phyloP scores from a whole-genome alignment of 2,888 invertebrate genomes.

The Cryptosula pallasiana region DNA sequence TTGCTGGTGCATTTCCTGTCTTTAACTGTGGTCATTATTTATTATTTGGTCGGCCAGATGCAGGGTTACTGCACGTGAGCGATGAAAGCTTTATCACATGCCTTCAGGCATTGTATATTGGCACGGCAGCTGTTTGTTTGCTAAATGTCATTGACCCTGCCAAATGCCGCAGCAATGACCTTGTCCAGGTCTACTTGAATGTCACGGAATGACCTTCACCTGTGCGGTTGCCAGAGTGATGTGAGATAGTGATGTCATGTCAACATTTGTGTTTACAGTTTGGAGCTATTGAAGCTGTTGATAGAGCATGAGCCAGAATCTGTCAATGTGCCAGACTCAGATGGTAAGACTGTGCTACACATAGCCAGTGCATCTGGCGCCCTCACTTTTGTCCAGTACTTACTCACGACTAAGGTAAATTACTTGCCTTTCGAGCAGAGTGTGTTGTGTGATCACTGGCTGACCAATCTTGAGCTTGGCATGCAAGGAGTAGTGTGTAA shows the following conservation, averaged over 20 bases:
- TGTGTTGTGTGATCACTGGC: no score
- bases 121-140: neutral
- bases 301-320: conserved; percentile 8
- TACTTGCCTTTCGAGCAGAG: no score
- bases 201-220: no score
- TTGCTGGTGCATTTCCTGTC: no score
- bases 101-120: neutral
- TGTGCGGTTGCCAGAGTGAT: neutral
- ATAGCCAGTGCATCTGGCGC: conserved; percentile 19
- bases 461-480: no score
- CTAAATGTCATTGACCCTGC: no score
- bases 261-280: neutral
- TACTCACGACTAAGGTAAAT: conserved; percentile 10
- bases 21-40: no score
- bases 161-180: no score
- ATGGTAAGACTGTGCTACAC: conserved; percentile 22
- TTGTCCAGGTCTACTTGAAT: no score
- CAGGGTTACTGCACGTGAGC: no score
- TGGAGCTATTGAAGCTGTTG: conserved; percentile 17
- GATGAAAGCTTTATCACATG: neutral
- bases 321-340: neutral
- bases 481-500: no score
- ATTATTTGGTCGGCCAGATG: no score
- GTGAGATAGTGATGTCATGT: neutral
- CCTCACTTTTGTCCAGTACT: neutral